Evolutionary conservation across 2,888 invertebrate genomes (phyloP), one percentile per base, ranked within the genome.

Genomic region (Rhagium mordax): DNA sequence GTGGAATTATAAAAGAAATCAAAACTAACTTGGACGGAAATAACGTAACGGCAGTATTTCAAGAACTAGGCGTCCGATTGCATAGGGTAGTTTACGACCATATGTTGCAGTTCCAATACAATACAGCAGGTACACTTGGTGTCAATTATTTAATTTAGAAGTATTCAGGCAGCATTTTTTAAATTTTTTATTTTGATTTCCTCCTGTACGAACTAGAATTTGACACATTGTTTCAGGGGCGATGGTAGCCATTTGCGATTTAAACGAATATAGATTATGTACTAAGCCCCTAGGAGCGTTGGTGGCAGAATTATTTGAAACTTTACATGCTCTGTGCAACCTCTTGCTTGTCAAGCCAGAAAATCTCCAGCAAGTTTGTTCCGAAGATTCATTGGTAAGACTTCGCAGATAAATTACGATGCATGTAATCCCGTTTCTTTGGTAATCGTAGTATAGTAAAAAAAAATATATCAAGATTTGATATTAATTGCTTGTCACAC

Each of bases 211-310:
- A n/a, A n/a, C n/a, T n/a, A n/a, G n/a, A n/a, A n/a, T n/a, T 16
- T 8, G 8, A 21, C 57, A 47, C 57, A 62, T 24, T 73, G 69
- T 86, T 87, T 61, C 86, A 94, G 96, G 99, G 69, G 98, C 98
- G 0, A 97, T 99, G 96, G 94, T 97, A 86, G 97, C 96, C 1
- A 97, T 99, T 81, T 98, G 98, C 88, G 99, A 99, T 90, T 95
- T 99, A 80, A 98, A 98, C 84, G 98, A 98, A 88, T 99, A 99
- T 88, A 91, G 98, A 18, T 95, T 95, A 81, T 96, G 96, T 85
- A 94, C 93, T n/a, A 94, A 95, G 85, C 89, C 89, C 2, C 90
- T 93, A 68, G 93, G 96, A 7, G 90, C 94, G 2, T 89, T 96
- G 64, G 94, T 98, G 48, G 93, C 93, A 55, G 93, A 94, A 72